Percentiles rank a stretch among this genome's conserved stretches.
Conservation (phyloP, 2,113 vertebrate species). For the Syngnathus floridae region DNA sequence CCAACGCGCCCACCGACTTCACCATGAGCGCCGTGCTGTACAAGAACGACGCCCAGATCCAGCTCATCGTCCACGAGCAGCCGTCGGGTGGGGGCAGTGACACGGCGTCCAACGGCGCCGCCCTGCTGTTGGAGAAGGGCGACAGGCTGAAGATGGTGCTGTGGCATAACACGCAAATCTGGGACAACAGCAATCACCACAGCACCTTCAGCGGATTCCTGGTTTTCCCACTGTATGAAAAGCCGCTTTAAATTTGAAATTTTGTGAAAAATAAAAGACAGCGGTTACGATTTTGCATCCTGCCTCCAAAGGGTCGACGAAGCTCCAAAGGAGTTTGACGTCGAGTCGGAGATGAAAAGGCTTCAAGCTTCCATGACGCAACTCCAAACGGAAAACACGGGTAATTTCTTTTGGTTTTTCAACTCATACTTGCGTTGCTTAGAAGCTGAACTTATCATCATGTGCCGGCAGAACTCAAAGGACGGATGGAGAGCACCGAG, state of each 20-base stretch:
- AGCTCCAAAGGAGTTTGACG: background rate
- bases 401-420: background rate
- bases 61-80: constrained; percentile 49
- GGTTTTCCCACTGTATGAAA: constrained; percentile 34
- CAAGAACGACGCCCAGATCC: background rate
- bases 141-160: constrained; percentile 44
- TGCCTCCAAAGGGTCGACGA: background rate
- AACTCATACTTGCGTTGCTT: background rate
- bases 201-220: constrained; percentile 60
- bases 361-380: background rate
- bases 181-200: constrained; percentile 56
- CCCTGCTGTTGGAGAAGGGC: constrained; percentile 44
- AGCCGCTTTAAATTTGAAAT: background rate
- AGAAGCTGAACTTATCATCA: background rate
- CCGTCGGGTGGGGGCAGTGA: constrained; percentile 47
- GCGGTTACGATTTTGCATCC: background rate
- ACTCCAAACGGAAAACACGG: constrained; percentile 4
- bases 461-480: constrained; percentile 1
- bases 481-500: constrained; percentile 5
- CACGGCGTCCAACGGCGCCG: constrained; percentile 53
- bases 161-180: constrained; percentile 52
- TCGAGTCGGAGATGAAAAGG: background rate
- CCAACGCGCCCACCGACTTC: constrained; percentile 40
- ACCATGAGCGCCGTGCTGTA: constrained; percentile 48
- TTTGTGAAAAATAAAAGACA: too few species aligned